These are phyloP conservation scores for Chrysocyon brachyurus DNA, from an alignment of 2,797 vertebrate genomes.

Conservation along the genomic window DNA sequence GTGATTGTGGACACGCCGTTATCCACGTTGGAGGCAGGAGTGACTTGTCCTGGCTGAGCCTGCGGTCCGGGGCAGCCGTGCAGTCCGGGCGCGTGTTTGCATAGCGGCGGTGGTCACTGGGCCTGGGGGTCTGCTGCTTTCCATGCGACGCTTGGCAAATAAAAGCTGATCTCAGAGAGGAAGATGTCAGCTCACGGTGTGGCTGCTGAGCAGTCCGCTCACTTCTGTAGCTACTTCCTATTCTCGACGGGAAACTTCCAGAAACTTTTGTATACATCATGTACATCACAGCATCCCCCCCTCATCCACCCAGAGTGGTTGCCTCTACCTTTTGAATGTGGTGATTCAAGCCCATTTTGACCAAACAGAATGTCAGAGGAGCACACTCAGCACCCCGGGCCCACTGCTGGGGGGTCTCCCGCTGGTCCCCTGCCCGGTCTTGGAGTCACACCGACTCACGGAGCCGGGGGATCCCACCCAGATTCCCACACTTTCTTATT, in stretches of 20 bases:
- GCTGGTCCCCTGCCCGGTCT: fast-evolving
- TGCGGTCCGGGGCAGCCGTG: fast-evolving
- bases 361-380: fast-evolving
- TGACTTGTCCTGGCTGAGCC: not conserved
- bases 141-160: fast-evolving
- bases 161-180: fast-evolving
- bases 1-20: not conserved
- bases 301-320: not conserved
- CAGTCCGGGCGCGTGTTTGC: fast-evolving
- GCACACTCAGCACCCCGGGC: fast-evolving
- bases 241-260: fast-evolving
- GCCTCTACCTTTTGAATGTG: not conserved
- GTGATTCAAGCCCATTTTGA: too few species aligned
- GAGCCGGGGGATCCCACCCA: fast-evolving
- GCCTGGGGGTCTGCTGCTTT: fast-evolving
- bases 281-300: fast-evolving
- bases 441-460: fast-evolving
- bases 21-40: not conserved
- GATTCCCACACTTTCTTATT: not conserved
- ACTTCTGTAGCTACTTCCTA: fast-evolving
- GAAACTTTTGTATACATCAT: fast-evolving
- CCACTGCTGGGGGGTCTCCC: not conserved
- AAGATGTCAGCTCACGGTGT: fast-evolving
- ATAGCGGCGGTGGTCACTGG: fast-evolving
- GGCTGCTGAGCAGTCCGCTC: fast-evolving